Conservation (phyloP, 35 echinoderm and acorn worm genomes). For the Nesometra sesokonis region DNA sequence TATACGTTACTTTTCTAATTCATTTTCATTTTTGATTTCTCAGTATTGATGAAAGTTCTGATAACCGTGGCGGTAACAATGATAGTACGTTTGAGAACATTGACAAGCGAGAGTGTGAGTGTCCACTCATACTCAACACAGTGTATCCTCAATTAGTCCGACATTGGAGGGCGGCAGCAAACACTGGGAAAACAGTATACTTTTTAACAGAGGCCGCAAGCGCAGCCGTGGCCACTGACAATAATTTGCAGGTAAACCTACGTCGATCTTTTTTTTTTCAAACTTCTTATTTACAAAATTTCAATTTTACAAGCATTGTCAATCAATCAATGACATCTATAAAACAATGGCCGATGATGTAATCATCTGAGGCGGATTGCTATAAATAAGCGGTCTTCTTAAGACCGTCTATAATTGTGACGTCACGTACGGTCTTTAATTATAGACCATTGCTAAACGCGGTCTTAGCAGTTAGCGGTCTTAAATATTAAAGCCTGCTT, state of each 20-base stretch:
- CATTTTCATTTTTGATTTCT: neutral
- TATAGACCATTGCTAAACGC: too few species aligned
- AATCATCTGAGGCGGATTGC: too few species aligned
- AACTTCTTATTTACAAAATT: neutral
- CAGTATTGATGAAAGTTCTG: neutral
- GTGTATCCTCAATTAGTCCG: conserved; percentile 82
- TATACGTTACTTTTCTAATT: too few species aligned
- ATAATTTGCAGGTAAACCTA: conserved; percentile 85
- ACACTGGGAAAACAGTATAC: conserved; percentile 67
- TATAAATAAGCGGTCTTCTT: too few species aligned
- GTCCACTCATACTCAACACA: conserved; percentile 60
- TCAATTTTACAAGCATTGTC: too few species aligned
- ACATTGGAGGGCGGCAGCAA: conserved; percentile 76
- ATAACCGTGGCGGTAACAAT: neutral
- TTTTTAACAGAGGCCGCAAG: conserved; percentile 76
- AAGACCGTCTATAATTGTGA: too few species aligned
- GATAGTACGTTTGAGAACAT: conserved; percentile 29
- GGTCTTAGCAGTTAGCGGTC: too few species aligned
- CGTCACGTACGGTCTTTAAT: too few species aligned
- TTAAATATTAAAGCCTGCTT: too few species aligned
- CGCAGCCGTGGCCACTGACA: conserved; percentile 72
- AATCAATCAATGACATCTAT: too few species aligned
- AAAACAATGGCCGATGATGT: too few species aligned
- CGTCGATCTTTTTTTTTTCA: neutral
- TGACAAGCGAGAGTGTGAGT: conserved; percentile 82